phyloP scores from a whole-genome alignment of 2,888 invertebrate species.

The Callyntrura sp. region DNA sequence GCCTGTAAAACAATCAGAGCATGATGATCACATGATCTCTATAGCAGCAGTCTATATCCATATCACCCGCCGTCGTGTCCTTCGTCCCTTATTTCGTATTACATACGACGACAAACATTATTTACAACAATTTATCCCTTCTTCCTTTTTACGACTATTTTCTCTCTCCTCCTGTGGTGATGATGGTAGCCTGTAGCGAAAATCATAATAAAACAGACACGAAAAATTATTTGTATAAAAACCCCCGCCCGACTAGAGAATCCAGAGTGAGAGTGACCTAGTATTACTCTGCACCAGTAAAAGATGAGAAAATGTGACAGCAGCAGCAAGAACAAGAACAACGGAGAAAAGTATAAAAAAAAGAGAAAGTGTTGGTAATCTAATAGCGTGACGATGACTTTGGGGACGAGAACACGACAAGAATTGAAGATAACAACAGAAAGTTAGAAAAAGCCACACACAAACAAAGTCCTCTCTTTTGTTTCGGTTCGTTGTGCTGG shows the following conservation, averaged over 20 bases:
- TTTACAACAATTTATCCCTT: not conserved
- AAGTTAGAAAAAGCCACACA: not conserved
- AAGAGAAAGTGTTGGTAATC: constrained; percentile 41
- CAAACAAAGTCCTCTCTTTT: not conserved
- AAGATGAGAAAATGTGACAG: constrained; percentile 17
- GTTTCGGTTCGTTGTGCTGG: not conserved
- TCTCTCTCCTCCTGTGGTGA: constrained; percentile 25
- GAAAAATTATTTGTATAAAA: not conserved
- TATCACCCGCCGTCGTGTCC: no score
- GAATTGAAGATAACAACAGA: not conserved
- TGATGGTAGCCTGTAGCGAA: constrained; percentile 48
- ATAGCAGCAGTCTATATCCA: no score
- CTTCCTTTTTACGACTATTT: constrained; percentile 7
- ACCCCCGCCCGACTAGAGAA: not conserved
- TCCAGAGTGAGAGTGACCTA: constrained; percentile 17
- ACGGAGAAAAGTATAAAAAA: no score
- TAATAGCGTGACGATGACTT: constrained; percentile 56
- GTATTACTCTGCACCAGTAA: not conserved
- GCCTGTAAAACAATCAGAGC: constrained; percentile 48
- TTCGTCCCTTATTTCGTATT: not conserved
- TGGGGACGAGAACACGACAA: constrained; percentile 15
- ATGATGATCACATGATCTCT: constrained; percentile 56
- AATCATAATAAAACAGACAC: constrained; percentile 4
- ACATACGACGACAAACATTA: constrained; percentile 5
- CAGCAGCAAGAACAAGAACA: not conserved